Base-by-base conservation (phyloP, 1,140 invertebrate genomes). In the Ceratina calcarata region DNA sequence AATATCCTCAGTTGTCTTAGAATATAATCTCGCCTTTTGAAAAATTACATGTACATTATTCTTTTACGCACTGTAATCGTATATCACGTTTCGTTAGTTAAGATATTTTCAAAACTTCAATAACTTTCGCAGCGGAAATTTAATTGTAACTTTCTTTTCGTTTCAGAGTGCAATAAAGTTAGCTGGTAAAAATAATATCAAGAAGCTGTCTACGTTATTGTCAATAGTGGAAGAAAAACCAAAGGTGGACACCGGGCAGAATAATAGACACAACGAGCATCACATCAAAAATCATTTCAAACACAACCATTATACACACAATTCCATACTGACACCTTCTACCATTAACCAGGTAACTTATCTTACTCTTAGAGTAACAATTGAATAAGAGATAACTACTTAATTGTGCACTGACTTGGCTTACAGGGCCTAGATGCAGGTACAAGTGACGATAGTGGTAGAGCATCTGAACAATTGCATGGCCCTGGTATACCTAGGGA, bases 401-500 rank as follows among this genome's bases (percentile, higher is more conserved):
- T 49, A 45, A 68, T 6, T 20, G 12, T 55, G 2, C 12, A 10
- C 27, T 45, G 12, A 10, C 37, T 78, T 18, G 4, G 64, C 77
- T 90, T 90, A 15, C 87, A 95, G 95, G 95, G 95, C 92, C 94
- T 96, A 92, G 96, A 96, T 94, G 95, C 95, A 91, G 96, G 95
- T 85, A 96, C 95, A 88, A 96, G 95, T 90, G 95, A 96, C 94
- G 95, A 96, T 92, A 96, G 95, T 93, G 95, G 95, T 86, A 93
- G 96, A 92, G 96, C 95, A 87, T 96, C 95, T 80, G 95, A 96
- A 94, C 94, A 95, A 89, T 94, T 96, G 88, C 96, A 95, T 85
- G 95, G 95, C 88, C 95, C 95, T 90, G 95, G 95, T 82, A 94
- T 96, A 91, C 95, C 95, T 74, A 94, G 95, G 87, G 92, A 93